These are phyloP conservation scores for Thelaira solivaga DNA, from an alignment of 2,888 invertebrate genomes.

Conservation along the genomic window DNA sequence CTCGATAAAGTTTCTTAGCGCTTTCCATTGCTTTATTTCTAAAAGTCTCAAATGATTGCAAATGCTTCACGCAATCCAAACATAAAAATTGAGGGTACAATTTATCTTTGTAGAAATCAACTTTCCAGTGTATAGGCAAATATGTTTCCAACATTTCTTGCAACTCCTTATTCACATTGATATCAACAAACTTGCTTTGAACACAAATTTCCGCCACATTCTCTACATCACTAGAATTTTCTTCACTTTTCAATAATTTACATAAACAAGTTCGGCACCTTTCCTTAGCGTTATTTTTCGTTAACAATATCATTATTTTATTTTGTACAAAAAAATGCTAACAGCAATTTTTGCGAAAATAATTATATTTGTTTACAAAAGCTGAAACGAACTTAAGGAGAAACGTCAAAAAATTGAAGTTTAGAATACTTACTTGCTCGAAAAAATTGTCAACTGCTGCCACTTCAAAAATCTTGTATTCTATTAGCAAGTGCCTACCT, in stretches of 20 bases:
- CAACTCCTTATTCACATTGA: constrained; percentile 59
- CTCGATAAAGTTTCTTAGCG: constrained; percentile 63
- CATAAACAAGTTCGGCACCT: constrained; percentile 70
- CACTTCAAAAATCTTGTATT: too few species aligned
- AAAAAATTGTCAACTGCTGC: too few species aligned
- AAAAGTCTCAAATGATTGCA: constrained; percentile 66
- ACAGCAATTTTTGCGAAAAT: not conserved
- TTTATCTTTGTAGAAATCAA: constrained; percentile 33
- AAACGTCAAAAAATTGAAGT: constrained; percentile 47
- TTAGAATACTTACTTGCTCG: too few species aligned
- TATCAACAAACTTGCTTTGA: constrained; percentile 45
- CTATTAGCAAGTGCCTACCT: too few species aligned
- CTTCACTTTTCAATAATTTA: constrained; percentile 59
- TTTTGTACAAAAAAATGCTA: constrained; percentile 13
- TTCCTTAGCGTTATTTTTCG: constrained; percentile 63
- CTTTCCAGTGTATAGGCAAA: constrained; percentile 46
- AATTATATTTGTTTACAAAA: constrained; percentile 47
- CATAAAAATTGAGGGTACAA: constrained; percentile 67
- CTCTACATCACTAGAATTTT: not conserved
- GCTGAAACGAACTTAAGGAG: not conserved
- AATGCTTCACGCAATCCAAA: constrained; percentile 62
- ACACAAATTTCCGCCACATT: constrained; percentile 2
- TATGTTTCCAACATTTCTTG: constrained; percentile 61
- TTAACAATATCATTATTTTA: constrained; percentile 63
- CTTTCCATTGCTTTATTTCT: constrained; percentile 64